phyloP scores from a whole-genome alignment of 2,888 invertebrate species.

The Ochropleura plecta region DNA sequence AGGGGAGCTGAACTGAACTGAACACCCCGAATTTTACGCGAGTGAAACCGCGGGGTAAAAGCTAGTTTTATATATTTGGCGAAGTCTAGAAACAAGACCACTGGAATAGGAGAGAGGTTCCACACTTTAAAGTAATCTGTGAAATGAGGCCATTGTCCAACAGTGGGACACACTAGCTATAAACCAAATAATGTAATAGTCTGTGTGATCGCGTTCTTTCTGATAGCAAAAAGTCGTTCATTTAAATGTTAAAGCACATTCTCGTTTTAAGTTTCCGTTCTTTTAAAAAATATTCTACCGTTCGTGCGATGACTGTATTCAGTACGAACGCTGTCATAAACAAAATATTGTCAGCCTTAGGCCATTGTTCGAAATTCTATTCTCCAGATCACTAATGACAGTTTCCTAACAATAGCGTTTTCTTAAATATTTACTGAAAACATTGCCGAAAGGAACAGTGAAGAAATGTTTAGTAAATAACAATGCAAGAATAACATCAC shows the following conservation, averaged over 20 bases:
- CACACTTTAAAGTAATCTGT: not conserved
- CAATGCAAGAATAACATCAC: not conserved
- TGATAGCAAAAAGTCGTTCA: not conserved
- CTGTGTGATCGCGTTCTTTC: too few relatives aligned
- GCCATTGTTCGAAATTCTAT: slow-evolving; percentile 32
- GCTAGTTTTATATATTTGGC: not conserved
- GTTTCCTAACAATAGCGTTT: slow-evolving; percentile 31
- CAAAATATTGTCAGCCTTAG: not conserved
- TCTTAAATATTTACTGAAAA: slow-evolving; percentile 43
- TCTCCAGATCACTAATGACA: slow-evolving; percentile 26
- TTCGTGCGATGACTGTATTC: not conserved
- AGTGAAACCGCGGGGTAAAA: too few relatives aligned
- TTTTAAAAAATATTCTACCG: not conserved
- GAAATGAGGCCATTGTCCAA: not conserved
- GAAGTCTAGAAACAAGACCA: not conserved
- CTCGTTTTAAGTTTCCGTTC: not conserved
- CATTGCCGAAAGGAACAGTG: slow-evolving; percentile 28
- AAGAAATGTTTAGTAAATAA: slow-evolving; percentile 40
- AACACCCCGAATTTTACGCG: too few relatives aligned
- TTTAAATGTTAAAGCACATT: not conserved
- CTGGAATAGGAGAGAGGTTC: not conserved
- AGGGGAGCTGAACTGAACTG: too few relatives aligned
- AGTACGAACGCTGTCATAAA: not conserved
- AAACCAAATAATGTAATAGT: not conserved
- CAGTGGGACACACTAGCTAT: not conserved